phyloP scores from a whole-genome alignment of 2,797 vertebrate species.

The Notolepis coatsorum region DNA sequence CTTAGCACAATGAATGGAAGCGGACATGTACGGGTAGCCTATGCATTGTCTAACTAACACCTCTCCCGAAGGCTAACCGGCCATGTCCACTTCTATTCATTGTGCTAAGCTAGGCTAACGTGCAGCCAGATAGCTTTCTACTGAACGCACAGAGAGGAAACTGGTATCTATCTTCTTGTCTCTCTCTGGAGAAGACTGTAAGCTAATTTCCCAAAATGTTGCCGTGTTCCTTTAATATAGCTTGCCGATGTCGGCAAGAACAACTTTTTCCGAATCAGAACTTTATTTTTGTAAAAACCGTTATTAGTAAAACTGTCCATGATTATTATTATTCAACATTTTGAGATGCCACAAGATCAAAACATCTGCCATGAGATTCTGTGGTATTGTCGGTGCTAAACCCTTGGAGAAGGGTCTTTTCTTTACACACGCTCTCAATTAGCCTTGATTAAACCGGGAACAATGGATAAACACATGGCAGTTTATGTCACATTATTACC shows the following conservation, averaged over 20 bases:
- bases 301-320: conserved; percentile 14
- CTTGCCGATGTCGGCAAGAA: conserved; percentile 9
- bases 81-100: too few relatives aligned
- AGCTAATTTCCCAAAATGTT: too few relatives aligned
- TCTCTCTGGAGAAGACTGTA: too few relatives aligned
- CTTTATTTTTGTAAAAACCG: conserved; percentile 1
- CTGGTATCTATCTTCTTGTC: too few relatives aligned
- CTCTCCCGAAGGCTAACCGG: too few relatives aligned
- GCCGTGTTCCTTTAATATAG: too few relatives aligned
- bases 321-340: conserved; percentile 31
- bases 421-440: conserved; percentile 43
- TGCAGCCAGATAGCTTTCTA: too few relatives aligned
- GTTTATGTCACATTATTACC: conserved; percentile 47
- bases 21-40: too few relatives aligned
- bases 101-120: too few relatives aligned
- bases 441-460: conserved; percentile 56
- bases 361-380: conserved; percentile 35
- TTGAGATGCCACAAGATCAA: conserved; percentile 28
- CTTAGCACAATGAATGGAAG: too few relatives aligned
- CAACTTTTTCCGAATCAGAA: neutral
- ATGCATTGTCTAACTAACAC: too few relatives aligned
- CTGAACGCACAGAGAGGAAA: too few relatives aligned
- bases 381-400: conserved; percentile 25
- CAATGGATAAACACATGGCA: conserved; percentile 44
- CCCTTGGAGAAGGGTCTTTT: conserved; percentile 32